A percentile compares a stretch with the other conserved stretches of the same genome.
phyloP scores from a whole-genome alignment of 2,113 vertebrate genomes.

The Neomonachus schauinslandi region DNA sequence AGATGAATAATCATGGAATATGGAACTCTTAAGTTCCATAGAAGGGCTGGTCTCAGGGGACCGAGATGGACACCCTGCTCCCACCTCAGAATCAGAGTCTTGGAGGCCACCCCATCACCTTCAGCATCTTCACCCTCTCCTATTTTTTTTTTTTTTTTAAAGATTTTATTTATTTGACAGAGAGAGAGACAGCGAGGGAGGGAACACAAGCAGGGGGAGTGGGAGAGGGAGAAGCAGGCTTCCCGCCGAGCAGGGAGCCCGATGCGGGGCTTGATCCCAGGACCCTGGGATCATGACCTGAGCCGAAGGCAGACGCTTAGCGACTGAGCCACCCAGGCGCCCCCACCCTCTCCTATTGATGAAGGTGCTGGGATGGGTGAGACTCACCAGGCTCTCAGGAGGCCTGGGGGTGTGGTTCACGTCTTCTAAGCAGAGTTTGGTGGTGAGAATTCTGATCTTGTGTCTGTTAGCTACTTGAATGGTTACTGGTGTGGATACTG shows the following conservation, averaged over 20 bases:
- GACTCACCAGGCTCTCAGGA: background rate
- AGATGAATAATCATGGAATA: background rate
- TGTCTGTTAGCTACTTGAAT: background rate
- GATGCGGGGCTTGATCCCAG: too few species aligned
- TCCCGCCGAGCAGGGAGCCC: too few species aligned
- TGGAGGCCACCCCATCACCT: background rate
- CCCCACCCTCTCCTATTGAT: too few species aligned
- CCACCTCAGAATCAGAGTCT: background rate
- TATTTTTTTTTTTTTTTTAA: too few species aligned
- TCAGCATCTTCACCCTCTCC: background rate
- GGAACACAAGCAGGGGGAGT: too few species aligned
- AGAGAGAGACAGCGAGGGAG: too few species aligned
- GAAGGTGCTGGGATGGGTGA: background rate
- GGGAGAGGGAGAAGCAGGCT: too few species aligned
- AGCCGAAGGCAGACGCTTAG: too few species aligned
- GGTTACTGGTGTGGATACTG: background rate
- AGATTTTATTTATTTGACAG: too few species aligned
- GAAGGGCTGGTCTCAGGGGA: background rate
- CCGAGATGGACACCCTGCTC: fast-evolving
- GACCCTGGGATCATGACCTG: too few species aligned
- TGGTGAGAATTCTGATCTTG: background rate
- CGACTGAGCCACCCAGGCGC: too few species aligned
- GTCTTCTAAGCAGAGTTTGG: background rate
- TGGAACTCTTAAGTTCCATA: background rate
- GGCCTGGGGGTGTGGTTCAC: background rate